Evolutionary conservation across 2,113 vertebrate genomes (phyloP), one percentile per base, ranked within the genome.

Genomic region (Parus major): DNA sequence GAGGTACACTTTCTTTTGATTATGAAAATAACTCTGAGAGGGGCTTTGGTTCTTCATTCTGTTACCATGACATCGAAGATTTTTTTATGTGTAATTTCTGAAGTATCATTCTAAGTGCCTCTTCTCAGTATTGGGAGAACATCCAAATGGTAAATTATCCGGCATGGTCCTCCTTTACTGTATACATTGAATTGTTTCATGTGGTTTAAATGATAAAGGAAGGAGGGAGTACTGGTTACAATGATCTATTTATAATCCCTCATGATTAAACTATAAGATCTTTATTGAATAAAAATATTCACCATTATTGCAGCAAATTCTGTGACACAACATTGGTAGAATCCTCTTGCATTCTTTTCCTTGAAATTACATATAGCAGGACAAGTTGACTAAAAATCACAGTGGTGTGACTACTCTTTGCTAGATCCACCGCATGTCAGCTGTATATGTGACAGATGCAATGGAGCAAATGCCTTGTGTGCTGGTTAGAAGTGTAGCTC

Each of bases 41-140:
- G 35, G 33, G 28, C 52, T 85, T 56, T 79, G 11, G 39, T 88
- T 92, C 76, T 91, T 88, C 76, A 44, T 92, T 82, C 56, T 82
- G 86, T 95, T 96, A 79, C 92, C 89, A 94, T 91, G 66, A 46
- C 83, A 94, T 50, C 79, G 70, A 88, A 71, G 66, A 28, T 24
- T 57, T 66, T 85, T 90, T 90, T 52, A 50, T 70, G 31, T 75
- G 64, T 66, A 23, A 55, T 88, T 93, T 75, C 70, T 79, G 11
- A 85, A 75, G 18, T 79, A 56, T n/a, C n/a, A 65, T 66, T 95
- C 60, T 88, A 78, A 49, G 35, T 75, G 35, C 33, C 24, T 92
- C 66, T 63, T 79, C 49, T 94, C 66, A 68, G 31, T n/a, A 71
- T 4, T 64, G 35, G 61, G 56, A 93, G 53, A 82, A 89, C 27